phyloP scores from a whole-genome alignment of 2,888 invertebrate species.

The Ectobius pallidus region DNA sequence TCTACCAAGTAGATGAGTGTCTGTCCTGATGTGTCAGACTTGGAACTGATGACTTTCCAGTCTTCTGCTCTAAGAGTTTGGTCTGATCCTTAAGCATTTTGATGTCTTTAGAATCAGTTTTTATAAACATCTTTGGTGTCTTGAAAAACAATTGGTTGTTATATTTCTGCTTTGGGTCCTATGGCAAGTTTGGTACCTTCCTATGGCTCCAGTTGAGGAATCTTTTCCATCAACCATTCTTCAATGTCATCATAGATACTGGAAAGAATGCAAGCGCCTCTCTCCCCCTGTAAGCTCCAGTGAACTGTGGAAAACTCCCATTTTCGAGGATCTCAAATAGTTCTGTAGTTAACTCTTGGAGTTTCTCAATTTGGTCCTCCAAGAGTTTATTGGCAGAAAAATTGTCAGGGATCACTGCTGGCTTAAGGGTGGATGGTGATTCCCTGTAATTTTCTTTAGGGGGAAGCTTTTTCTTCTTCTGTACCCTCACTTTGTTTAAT shows the following conservation, averaged over 20 bases:
- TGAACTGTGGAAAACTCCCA: too few species aligned
- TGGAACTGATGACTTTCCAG: conserved; percentile 6
- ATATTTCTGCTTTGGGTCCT: background rate
- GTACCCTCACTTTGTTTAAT: background rate
- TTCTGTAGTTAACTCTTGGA: too few species aligned
- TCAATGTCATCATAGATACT: background rate
- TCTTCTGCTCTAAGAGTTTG: background rate
- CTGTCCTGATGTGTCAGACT: background rate
- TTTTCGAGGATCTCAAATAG: too few species aligned
- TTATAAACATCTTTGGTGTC: background rate
- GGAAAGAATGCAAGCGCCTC: too few species aligned
- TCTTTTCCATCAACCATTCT: background rate
- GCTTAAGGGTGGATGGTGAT: background rate
- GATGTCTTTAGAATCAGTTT: too few species aligned
- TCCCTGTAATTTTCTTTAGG: background rate
- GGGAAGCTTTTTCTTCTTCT: background rate
- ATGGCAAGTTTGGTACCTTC: background rate
- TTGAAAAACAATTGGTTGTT: too few species aligned
- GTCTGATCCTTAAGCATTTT: background rate
- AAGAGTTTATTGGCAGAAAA: background rate
- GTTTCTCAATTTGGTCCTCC: background rate
- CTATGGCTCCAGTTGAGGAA: too few species aligned
- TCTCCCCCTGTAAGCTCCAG: too few species aligned
- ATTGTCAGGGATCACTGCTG: background rate
- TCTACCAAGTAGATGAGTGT: conserved; percentile 14